phyloP scores from a whole-genome alignment of 1,140 invertebrate species.

The Drosophila virilis region DNA sequence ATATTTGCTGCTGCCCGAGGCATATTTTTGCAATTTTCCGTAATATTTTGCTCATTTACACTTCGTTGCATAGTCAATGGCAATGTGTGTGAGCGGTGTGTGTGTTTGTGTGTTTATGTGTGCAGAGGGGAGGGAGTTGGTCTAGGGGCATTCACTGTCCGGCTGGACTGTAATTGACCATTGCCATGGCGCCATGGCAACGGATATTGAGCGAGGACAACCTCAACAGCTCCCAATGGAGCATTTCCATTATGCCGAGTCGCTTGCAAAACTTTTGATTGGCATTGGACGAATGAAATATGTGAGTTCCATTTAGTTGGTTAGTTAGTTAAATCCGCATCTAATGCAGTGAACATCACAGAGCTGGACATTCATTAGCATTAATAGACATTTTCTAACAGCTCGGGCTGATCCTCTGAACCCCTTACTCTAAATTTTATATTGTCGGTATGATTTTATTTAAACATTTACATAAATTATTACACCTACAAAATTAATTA shows the following conservation, averaged over 20 bases:
- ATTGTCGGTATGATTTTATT: no score
- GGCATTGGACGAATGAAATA: conserved; percentile 42
- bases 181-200: conserved; percentile 39
- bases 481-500: no score
- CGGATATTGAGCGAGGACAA: conserved; percentile 30
- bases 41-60: conserved; percentile 80
- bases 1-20: conserved; percentile 28
- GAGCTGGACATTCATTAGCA: conserved; percentile 53
- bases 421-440: no score
- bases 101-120: not conserved
- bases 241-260: conserved; percentile 60
- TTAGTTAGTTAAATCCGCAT: conserved; percentile 11
- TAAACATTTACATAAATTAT: no score
- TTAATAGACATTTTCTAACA: conserved; percentile 54
- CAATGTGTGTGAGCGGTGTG: not conserved
- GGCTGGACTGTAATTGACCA: conserved; percentile 55
- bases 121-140: no score
- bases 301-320: conserved; percentile 35
- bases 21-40: conserved; percentile 71
- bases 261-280: conserved; percentile 68
- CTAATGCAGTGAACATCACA: not conserved
- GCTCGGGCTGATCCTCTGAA: no score
- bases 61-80: conserved; percentile 62
- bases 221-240: conserved; percentile 59
- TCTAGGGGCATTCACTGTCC: not conserved